Conservation (phyloP, 2,797 vertebrate species). For the Takifugu ocellatus region DNA sequence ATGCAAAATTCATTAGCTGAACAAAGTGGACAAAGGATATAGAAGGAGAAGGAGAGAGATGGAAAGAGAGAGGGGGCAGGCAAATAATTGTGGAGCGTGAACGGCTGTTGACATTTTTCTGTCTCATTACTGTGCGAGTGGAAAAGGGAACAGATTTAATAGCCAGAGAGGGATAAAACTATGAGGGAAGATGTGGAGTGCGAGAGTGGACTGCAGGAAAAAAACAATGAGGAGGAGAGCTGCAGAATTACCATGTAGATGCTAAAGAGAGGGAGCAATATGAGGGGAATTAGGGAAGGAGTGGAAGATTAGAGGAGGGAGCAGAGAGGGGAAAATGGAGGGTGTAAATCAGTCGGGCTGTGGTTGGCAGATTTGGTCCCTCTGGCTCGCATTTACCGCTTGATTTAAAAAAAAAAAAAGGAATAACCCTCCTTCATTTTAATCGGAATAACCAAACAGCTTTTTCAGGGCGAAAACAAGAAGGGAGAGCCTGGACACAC, state of each 20-base stretch:
- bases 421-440: slow-evolving; percentile 74
- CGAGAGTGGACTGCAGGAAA: background rate
- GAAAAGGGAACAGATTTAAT: slow-evolving; percentile 43
- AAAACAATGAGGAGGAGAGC: background rate
- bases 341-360: slow-evolving; percentile 57
- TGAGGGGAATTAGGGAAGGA: slow-evolving; percentile 2
- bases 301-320: slow-evolving; percentile 2
- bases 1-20: slow-evolving; percentile 37
- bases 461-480: slow-evolving; percentile 26
- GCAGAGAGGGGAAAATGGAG: slow-evolving; percentile 20
- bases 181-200: background rate
- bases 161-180: slow-evolving; percentile 22
- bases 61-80: slow-evolving; percentile 2
- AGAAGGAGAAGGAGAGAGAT: slow-evolving; percentile 11
- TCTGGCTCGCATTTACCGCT: slow-evolving; percentile 63
- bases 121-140: slow-evolving; percentile 63
- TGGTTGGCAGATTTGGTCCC: slow-evolving; percentile 57
- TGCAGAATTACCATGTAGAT: no score
- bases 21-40: slow-evolving; percentile 9
- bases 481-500: slow-evolving; percentile 16
- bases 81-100: slow-evolving; percentile 41
- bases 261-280: slow-evolving; percentile 4
- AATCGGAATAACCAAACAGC: slow-evolving; percentile 74
- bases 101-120: slow-evolving; percentile 47
- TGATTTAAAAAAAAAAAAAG: slow-evolving; percentile 70